These are phyloP conservation scores for Gnathonemus echidnorhynchus DNA, from an alignment of 2,113 vertebrate species.

Conservation along the genomic window DNA sequence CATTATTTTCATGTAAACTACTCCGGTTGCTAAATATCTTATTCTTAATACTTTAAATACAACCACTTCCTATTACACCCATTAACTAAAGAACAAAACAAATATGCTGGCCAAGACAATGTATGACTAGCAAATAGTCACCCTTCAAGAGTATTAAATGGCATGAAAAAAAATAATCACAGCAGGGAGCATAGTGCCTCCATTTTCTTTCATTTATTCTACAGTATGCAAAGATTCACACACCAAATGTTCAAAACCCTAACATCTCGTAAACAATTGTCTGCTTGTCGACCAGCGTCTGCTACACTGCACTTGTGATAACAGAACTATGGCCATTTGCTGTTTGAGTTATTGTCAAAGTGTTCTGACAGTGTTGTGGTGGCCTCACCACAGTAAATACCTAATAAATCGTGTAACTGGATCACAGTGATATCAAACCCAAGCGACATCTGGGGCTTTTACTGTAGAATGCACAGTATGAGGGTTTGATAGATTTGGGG, in stretches of 20 bases:
- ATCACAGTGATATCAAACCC: background rate
- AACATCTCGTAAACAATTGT: constrained; percentile 52
- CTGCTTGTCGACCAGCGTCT: constrained; percentile 27
- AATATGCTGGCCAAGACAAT: background rate
- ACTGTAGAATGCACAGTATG: background rate
- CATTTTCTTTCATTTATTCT: constrained; percentile 77
- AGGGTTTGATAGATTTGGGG: background rate
- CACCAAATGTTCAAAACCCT: constrained; percentile 58
- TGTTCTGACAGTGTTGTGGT: background rate
- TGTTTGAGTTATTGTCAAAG: background rate
- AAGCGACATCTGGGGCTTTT: constrained; percentile 5
- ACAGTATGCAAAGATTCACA: constrained; percentile 84
- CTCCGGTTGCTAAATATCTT: background rate
- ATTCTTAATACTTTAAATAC: background rate
- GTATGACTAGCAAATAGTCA: background rate
- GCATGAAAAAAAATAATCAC: constrained; percentile 21
- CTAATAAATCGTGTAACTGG: background rate
- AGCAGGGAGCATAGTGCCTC: constrained; percentile 57
- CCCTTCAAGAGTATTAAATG: background rate
- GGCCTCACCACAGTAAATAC: background rate
- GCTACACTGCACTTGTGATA: background rate
- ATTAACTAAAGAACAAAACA: background rate
- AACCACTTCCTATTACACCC: background rate
- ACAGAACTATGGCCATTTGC: constrained; percentile 26
- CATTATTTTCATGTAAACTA: background rate